These are phyloP conservation scores for Albula glossodonta DNA, from an alignment of 2,113 vertebrate species.

Conservation along the genomic window DNA sequence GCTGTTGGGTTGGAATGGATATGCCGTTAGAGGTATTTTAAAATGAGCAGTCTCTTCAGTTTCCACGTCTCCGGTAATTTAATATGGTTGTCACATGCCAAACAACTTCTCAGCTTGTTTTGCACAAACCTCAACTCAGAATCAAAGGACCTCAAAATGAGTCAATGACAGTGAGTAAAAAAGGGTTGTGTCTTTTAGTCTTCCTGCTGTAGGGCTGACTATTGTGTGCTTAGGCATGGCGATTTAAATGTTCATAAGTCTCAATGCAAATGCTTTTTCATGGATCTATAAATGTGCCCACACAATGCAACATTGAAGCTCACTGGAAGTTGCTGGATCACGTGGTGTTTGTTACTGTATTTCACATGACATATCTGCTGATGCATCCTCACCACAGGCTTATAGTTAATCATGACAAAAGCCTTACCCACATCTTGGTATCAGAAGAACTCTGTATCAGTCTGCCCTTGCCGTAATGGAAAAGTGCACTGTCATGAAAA, in stretches of 20 bases:
- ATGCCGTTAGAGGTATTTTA: neutral
- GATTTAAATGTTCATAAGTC: too few relatives aligned
- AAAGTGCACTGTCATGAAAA: too few relatives aligned
- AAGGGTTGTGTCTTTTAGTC: neutral
- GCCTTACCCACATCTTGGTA: too few relatives aligned
- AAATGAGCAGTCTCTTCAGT: neutral
- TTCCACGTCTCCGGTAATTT: neutral
- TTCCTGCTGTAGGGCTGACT: too few relatives aligned
- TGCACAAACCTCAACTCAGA: neutral
- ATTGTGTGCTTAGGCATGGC: too few relatives aligned
- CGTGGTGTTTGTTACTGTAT: neutral
- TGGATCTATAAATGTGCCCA: neutral
- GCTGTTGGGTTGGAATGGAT: neutral
- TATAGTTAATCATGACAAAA: neutral
- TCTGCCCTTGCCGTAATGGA: too few relatives aligned
- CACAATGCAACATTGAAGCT: neutral
- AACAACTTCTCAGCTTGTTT: neutral
- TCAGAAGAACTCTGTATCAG: neutral
- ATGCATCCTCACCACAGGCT: neutral
- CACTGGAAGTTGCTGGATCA: neutral
- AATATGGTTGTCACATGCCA: neutral
- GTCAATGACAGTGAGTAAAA: neutral
- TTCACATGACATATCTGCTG: neutral
- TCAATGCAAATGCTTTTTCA: neutral
- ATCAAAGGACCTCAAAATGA: neutral